Conservation (phyloP, 1,140 invertebrate genomes). For the Dendroctonus valens region DNA sequence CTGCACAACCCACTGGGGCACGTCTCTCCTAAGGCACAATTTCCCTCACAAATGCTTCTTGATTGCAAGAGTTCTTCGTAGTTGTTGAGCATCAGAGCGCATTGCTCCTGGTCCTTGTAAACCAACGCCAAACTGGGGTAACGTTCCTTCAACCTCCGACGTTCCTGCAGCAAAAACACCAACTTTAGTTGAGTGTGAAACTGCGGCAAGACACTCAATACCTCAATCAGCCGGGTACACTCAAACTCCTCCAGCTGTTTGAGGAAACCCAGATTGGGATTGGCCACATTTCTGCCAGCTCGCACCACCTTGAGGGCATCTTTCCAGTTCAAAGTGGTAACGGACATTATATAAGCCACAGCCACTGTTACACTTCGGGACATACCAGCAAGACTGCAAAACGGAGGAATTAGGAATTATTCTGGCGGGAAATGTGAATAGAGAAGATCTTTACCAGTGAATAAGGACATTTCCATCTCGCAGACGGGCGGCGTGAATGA, state of each 20-base stretch:
- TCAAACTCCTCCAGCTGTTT: constrained; percentile 92
- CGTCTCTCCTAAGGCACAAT: constrained; percentile 77
- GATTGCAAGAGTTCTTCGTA: constrained; percentile 78
- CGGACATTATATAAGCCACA: constrained; percentile 94
- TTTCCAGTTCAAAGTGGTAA: constrained; percentile 86
- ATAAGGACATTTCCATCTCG: constrained; percentile 90
- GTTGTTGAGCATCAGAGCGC: constrained; percentile 70
- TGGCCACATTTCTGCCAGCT: constrained; percentile 85
- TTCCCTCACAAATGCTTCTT: constrained; percentile 79
- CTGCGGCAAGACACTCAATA: constrained; percentile 46
- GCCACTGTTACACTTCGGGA: constrained; percentile 93
- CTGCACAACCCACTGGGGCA: constrained; percentile 75
- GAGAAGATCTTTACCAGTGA: constrained; percentile 76
- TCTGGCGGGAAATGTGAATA: not conserved
- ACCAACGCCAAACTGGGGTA: constrained; percentile 76
- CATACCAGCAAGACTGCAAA: constrained; percentile 86
- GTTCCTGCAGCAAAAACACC: constrained; percentile 55
- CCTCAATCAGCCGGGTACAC: constrained; percentile 74
- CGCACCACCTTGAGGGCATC: constrained; percentile 91
- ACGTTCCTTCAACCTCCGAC: constrained; percentile 76
- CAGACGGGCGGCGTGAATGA: constrained; percentile 88
- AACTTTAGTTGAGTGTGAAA: not conserved
- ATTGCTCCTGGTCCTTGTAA: constrained; percentile 73
- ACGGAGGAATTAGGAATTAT: not conserved
- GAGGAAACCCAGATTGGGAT: constrained; percentile 95